Evolutionary conservation across 37 sponge, comb jelly and placozoan genomes (phyloP), one percentile per base, ranked within the genome.

Genomic region (Ianthella basta): DNA sequence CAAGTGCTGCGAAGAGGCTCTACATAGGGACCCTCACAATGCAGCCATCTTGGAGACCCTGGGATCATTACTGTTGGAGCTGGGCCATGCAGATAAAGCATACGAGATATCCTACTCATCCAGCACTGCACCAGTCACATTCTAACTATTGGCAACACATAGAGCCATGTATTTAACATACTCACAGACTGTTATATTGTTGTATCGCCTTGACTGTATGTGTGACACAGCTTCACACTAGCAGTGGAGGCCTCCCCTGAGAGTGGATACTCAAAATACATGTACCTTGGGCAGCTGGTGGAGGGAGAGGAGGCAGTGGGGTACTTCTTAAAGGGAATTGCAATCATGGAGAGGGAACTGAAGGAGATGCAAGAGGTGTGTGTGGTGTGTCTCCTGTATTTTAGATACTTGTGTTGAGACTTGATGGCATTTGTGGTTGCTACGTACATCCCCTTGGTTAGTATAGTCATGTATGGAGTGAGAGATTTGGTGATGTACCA

Each of bases 261-360:
- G 18, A 24, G n/a, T 0, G 95, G 95, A 0, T 70, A 88, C 66
- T 29, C 82, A 56, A 94, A 94, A 85, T 94, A 89, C 81, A 59
- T 94, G 80, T 91, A 88, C 40, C 85, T 94, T 38, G 95, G 92
- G 15, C 92, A 94, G 81, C 34, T 91, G 81, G 36, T 63, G 0
- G 32, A 20, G 25, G 95, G 95, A 38, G 82, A 86, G 24, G 95
- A 88, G 60, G 89, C 95, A 29, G 78, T 94, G 4, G 63, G 50
- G 0, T 79, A 82, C 84, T 54, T 91, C 55, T 40, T 55, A 34
- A 88, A 86, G 60, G 95, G 90, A 16, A 86, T 94, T 15, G 87
- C 80, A 33, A 63, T 91, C 64, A 68, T 94, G 87, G 66, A 59
- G 20, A 64, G 38, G 56, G 53, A 54, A 29, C n/a, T 55, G 16